phyloP scores from a whole-genome alignment of 2,113 vertebrate species.

The Eudyptes chrysolophus region DNA sequence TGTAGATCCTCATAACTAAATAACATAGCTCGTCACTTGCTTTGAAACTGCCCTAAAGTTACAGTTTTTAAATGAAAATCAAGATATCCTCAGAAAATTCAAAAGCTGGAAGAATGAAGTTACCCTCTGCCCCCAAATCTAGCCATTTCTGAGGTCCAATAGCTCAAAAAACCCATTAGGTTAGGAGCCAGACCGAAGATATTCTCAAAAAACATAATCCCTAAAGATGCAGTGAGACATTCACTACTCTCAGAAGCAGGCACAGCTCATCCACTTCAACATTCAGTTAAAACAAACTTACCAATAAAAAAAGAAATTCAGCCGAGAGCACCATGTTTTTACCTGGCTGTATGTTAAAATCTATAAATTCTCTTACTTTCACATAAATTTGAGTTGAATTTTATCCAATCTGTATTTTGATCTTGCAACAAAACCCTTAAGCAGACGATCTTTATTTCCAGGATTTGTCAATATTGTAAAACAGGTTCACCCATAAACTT shows the following conservation, averaged over 20 bases:
- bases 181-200: neutral
- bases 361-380: neutral
- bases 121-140: neutral
- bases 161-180: neutral
- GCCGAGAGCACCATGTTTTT: neutral
- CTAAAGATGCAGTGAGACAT: neutral
- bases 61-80: neutral
- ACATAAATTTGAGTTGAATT: neutral
- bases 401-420: neutral
- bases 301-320: neutral
- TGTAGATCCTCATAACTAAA: neutral
- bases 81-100: neutral
- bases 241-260: neutral
- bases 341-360: neutral
- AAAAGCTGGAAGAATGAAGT: neutral
- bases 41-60: neutral
- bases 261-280: neutral
- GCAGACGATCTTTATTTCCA: neutral
- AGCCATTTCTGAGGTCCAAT: neutral
- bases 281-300: neutral
- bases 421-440: neutral
- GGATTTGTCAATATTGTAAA: neutral
- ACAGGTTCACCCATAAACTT: neutral
- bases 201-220: neutral
- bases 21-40: neutral